A percentile compares a stretch with the other conserved stretches of the same genome.
Evolutionary conservation across 2,113 vertebrate species (phyloP).

Genomic region (Melospiza georgiana): DNA sequence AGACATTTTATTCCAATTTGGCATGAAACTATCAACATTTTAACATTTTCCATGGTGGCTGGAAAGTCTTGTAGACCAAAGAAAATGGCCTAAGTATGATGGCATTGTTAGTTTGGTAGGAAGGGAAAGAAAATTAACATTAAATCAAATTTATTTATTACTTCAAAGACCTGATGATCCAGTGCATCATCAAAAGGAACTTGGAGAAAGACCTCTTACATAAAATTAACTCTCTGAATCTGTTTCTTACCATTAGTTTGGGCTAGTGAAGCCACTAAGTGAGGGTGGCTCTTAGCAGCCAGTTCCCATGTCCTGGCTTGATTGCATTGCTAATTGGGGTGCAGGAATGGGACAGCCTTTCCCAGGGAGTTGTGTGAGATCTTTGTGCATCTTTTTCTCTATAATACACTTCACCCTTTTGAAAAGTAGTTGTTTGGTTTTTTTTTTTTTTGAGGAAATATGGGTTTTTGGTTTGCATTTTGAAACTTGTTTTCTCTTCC

Average conservation of each 20-base stretch:
- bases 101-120: background rate
- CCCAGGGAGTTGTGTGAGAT: background rate
- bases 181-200: background rate
- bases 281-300: background rate
- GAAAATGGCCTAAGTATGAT: background rate
- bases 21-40: background rate
- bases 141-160: background rate
- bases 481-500: background rate
- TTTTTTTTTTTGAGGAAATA: background rate
- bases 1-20: background rate
- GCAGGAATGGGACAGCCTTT: background rate
- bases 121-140: background rate
- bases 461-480: background rate
- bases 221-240: background rate
- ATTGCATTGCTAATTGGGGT: background rate
- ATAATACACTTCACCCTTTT: background rate
- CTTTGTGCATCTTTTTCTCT: background rate
- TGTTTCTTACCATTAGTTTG: background rate
- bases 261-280: background rate
- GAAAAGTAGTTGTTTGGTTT: background rate
- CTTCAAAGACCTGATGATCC: background rate
- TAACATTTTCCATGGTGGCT: background rate
- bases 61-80: background rate
- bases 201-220: background rate
- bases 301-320: background rate